phyloP scores from a whole-genome alignment of 2,888 invertebrate genomes.

The Papilio gigon region DNA sequence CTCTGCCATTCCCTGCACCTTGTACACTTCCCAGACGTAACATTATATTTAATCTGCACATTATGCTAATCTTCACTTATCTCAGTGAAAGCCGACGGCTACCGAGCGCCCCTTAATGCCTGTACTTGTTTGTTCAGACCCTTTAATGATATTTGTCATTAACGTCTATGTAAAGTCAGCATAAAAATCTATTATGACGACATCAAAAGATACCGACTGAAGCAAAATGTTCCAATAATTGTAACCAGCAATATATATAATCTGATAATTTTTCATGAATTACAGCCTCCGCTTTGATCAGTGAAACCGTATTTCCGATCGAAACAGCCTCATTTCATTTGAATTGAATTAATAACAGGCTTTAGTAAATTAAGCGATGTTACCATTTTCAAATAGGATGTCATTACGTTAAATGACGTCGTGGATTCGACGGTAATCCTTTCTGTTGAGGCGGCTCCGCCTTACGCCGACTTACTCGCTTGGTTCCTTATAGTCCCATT shows the following conservation, averaged over 20 bases:
- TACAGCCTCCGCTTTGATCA: not conserved
- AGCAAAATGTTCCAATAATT: not conserved
- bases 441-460: slow-evolving; percentile 4
- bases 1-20: not conserved
- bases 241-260: not conserved
- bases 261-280: not conserved
- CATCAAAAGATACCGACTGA: not conserved
- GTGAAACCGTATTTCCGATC: not conserved
- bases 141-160: slow-evolving; percentile 10
- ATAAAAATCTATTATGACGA: not conserved
- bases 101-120: not conserved
- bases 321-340: not conserved
- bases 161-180: not conserved
- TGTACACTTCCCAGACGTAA: not conserved
- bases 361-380: slow-evolving; percentile 4
- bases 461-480: not conserved
- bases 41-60: slow-evolving; percentile 16
- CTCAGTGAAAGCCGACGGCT: slow-evolving; percentile 15
- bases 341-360: slow-evolving; percentile 5
- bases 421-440: slow-evolving; percentile 2
- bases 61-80: slow-evolving; percentile 9
- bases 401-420: slow-evolving; percentile 19
- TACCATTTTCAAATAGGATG: slow-evolving; percentile 3
- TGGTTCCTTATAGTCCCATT: slow-evolving; percentile 18
- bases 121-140: not conserved